Percentiles rank a stretch among this genome's conserved stretches.
Evolutionary conservation across 2,888 invertebrate species (phyloP).

Genomic region (Synergus japonicus): DNA sequence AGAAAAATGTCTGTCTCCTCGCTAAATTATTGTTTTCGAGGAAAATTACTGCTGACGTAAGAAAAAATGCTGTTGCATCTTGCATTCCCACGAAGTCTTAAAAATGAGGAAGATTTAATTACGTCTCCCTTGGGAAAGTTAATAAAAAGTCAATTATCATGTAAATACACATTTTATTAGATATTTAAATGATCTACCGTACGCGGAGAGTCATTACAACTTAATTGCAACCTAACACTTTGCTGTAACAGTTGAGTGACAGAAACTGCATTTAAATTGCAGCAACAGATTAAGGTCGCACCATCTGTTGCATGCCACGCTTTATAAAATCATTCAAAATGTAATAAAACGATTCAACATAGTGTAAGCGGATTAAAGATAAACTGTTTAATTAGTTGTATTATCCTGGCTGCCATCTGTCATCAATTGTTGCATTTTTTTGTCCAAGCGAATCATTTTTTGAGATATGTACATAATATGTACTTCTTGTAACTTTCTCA

Average conservation of each 20-base stretch:
- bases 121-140: not conserved
- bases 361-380: not conserved
- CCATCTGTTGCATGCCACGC: slow-evolving; percentile 32
- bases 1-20: not conserved
- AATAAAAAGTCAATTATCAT: slow-evolving; percentile 10
- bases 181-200: slow-evolving; percentile 34
- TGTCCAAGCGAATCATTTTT: not conserved
- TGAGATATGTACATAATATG: not conserved
- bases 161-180: slow-evolving; percentile 23
- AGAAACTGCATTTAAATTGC: slow-evolving; percentile 40
- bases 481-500: not conserved
- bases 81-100: not conserved
- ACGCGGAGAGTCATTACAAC: slow-evolving; percentile 18
- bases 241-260: slow-evolving; percentile 40
- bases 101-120: not conserved
- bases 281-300: slow-evolving; percentile 33
- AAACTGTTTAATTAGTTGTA: not conserved
- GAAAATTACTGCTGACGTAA: not conserved
- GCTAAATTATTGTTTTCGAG: not conserved
- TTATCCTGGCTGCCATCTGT: not conserved
- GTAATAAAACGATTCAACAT: slow-evolving; percentile 24
- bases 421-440: not conserved
- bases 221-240: slow-evolving; percentile 40
- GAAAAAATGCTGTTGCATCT: too few relatives aligned
- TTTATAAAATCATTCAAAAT: slow-evolving; percentile 37